These are phyloP conservation scores for Montipora capitata DNA, from an alignment of 92 coral and sea anemone species.

Conservation along the genomic window DNA sequence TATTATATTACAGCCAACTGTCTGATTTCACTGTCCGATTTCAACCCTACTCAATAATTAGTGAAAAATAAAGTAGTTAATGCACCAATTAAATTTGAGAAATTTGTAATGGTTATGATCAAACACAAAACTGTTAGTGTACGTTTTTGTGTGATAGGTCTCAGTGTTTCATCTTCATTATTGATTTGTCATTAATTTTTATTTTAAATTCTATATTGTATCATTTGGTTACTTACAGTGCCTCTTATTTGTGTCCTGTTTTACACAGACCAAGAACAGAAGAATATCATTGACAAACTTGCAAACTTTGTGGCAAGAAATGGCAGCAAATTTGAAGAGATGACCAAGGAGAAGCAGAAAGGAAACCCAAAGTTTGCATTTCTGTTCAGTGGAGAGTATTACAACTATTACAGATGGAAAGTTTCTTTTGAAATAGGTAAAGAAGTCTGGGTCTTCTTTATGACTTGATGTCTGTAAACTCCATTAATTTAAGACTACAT, in stretches of 20 bases:
- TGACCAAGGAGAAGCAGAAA: constrained; percentile 97
- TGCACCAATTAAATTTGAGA: no score
- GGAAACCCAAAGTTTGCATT: constrained; percentile 96
- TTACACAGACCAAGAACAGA: constrained; percentile 90
- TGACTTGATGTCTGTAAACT: no score
- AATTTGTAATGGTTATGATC: no score
- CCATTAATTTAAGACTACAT: no score
- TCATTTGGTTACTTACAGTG: background rate
- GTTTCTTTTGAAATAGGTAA: constrained; percentile 97
- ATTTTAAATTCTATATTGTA: background rate
- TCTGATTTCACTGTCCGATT: no score
- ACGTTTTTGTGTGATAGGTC: no score
- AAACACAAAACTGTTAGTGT: no score
- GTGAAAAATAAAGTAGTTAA: no score
- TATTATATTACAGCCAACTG: no score
- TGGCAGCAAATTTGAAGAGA: constrained; percentile 99
- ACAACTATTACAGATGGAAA: constrained; percentile 97
- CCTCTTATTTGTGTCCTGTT: background rate
- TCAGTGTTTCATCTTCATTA: no score
- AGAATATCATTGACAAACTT: constrained; percentile 96
- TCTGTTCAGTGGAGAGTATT: constrained; percentile 89
- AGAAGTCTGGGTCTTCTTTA: background rate
- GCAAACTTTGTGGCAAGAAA: constrained; percentile 99
- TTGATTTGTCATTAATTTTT: no score
- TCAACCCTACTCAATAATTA: no score